A percentile compares a stretch with the other conserved stretches of the same genome.
Conservation (phyloP, 2,797 vertebrate genomes). For the Cuniculus paca region DNA sequence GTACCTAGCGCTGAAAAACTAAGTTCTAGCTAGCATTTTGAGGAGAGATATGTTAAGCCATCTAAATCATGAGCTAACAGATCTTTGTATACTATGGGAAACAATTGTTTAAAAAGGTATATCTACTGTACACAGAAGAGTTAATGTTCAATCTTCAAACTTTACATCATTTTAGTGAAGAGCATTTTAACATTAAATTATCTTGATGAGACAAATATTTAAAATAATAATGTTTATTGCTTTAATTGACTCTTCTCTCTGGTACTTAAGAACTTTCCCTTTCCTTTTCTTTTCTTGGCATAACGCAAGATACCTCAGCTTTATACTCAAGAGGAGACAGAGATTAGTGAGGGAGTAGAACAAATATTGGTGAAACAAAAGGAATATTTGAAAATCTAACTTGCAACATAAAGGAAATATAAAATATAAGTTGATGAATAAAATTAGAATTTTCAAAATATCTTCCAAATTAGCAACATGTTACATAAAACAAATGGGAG, state of each 20-base stretch:
- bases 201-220: neutral
- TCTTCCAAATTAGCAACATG: neutral
- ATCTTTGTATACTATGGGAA: neutral
- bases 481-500: neutral
- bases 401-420: constrained; percentile 7
- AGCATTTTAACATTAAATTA: constrained; percentile 49
- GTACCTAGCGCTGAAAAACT: neutral
- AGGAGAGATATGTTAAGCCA: neutral
- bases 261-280: constrained; percentile 72
- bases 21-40: neutral
- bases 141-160: constrained; percentile 10
- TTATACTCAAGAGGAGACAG: constrained; percentile 43
- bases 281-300: constrained; percentile 75
- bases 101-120: neutral
- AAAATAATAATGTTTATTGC: neutral
- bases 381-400: neutral
- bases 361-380: constrained; percentile 19
- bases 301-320: constrained; percentile 76
- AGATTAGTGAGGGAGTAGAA: constrained; percentile 72
- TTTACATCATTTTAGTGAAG: neutral
- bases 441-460: neutral
- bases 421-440: neutral
- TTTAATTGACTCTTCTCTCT: constrained; percentile 81
- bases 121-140: neutral
- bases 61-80: constrained; percentile 43